phyloP scores from a whole-genome alignment of 2,113 vertebrate species.

The Chaetorhynchus papuensis region DNA sequence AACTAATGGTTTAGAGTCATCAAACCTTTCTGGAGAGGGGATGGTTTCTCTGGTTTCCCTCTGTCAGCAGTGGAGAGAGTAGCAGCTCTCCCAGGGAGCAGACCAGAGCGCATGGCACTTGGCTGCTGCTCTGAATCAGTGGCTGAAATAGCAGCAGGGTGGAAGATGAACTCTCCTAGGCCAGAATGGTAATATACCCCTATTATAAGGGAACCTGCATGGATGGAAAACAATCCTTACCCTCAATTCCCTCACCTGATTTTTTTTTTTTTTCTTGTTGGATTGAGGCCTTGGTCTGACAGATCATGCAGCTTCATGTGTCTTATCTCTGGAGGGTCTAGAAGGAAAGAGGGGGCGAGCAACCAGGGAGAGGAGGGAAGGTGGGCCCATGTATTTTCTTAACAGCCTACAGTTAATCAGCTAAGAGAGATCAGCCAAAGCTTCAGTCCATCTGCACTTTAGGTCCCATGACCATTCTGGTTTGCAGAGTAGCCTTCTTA shows the following conservation, averaged over 20 bases:
- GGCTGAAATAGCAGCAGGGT: not conserved
- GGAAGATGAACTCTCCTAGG: not conserved
- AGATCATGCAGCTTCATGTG: accelerated
- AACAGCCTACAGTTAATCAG: not conserved
- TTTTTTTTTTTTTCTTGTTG: not conserved
- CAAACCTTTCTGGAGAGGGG: not conserved
- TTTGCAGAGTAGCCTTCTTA: not conserved
- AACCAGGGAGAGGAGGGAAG: not conserved
- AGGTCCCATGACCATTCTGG: not conserved
- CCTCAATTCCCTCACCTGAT: not conserved
- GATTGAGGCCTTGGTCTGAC: not conserved
- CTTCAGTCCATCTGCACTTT: not conserved
- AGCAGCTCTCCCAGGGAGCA: not conserved
- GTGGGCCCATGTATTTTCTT: not conserved
- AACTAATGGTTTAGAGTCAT: not conserved
- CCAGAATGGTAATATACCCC: not conserved
- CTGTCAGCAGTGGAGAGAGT: not conserved
- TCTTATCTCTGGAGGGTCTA: not conserved
- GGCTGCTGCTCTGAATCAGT: not conserved
- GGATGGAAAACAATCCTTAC: not conserved
- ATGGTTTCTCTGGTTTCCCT: not conserved
- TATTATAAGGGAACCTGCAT: not conserved
- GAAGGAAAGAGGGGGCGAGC: not conserved
- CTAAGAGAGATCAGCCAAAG: not conserved
- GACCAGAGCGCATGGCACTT: accelerated